Evolutionary conservation across 1,140 invertebrate genomes (phyloP).

Genomic region (Chrysomallon squamiferum): DNA sequence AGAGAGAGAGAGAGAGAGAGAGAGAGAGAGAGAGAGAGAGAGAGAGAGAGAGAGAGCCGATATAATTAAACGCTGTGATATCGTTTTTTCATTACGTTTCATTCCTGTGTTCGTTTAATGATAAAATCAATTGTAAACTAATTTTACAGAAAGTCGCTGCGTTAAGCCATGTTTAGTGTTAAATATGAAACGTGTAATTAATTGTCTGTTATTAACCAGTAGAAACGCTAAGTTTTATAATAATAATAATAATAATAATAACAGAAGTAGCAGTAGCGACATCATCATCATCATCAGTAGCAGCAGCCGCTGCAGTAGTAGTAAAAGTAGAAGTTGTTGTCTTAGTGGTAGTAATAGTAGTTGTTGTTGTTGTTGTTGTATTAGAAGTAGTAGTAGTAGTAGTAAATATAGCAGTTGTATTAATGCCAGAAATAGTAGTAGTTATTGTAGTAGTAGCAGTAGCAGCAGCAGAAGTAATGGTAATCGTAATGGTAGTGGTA

Average conservation of each 20-base stretch:
- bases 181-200: too few relatives aligned
- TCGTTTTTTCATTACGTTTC: too few relatives aligned
- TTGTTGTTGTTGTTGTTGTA: not conserved
- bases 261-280: not conserved
- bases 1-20: too few relatives aligned
- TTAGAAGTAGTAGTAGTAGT: slow-evolving; percentile 1
- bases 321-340: not conserved
- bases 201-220: too few relatives aligned
- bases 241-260: slow-evolving; percentile 5
- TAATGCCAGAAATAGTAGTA: slow-evolving; percentile 1
- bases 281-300: not conserved
- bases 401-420: not conserved
- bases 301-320: slow-evolving; percentile 2
- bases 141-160: too few relatives aligned
- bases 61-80: too few relatives aligned
- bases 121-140: too few relatives aligned
- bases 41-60: too few relatives aligned
- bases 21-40: too few relatives aligned
- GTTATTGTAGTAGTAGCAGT: slow-evolving; percentile 2
- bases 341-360: slow-evolving; percentile 3
- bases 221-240: not conserved
- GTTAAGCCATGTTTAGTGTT: too few relatives aligned
- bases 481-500: too few relatives aligned
- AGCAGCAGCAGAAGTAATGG: not conserved
- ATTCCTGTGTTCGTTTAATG: too few relatives aligned